Percentiles rank a stretch among this genome's conserved stretches.
phyloP scores from a whole-genome alignment of 2,888 invertebrate species.

The Phymatocera aterrima region DNA sequence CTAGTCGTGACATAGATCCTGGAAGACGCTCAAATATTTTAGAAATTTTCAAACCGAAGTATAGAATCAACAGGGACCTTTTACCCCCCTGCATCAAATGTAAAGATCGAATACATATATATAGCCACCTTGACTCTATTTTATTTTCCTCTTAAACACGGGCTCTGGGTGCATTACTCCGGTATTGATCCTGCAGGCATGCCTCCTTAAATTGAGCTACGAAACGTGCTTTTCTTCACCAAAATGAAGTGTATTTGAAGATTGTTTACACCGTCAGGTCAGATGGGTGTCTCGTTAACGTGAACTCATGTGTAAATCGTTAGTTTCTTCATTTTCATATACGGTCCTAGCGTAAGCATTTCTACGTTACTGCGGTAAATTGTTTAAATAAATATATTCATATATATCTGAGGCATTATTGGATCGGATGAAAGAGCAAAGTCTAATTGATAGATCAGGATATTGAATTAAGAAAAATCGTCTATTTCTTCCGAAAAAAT shows the following conservation, averaged over 20 bases:
- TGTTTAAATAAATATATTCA: background rate
- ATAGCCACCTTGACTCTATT: background rate
- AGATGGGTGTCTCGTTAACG: background rate
- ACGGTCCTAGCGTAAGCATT: background rate
- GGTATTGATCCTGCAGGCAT: constrained; percentile 40
- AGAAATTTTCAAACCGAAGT: background rate
- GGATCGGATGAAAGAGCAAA: too few relatives aligned
- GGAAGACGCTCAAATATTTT: background rate
- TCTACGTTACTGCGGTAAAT: background rate
- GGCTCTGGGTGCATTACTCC: constrained; percentile 34
- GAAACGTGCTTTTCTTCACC: constrained; percentile 16
- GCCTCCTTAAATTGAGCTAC: constrained; percentile 2
- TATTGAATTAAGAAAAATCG: background rate
- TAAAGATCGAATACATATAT: background rate
- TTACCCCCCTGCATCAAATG: background rate
- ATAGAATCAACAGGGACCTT: background rate
- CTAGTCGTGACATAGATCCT: background rate
- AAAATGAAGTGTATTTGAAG: background rate
- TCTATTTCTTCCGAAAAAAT: background rate
- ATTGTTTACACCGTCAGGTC: background rate
- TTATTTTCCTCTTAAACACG: background rate
- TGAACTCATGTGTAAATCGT: background rate
- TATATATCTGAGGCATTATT: background rate
- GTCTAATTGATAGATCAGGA: background rate
- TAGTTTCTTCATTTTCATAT: background rate